A percentile compares a stretch with the other conserved stretches of the same genome.
phyloP scores from a whole-genome alignment of 2,888 invertebrate species.

The Labia minor region DNA sequence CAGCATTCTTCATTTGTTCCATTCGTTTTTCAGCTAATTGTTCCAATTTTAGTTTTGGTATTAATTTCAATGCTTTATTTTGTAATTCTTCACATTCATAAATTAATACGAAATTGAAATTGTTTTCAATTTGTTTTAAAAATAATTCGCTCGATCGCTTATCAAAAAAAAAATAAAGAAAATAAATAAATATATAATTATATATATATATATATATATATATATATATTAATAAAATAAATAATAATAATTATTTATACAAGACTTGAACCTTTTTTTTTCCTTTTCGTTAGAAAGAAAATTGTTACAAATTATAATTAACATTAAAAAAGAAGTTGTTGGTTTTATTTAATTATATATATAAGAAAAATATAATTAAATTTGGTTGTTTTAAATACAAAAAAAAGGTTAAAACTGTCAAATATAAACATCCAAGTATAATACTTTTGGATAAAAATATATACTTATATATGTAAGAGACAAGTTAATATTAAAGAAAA shows the following conservation, averaged over 20 bases:
- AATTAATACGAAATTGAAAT: constrained; percentile 49
- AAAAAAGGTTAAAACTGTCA: too few relatives aligned
- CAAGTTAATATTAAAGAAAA: too few relatives aligned
- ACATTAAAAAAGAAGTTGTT: too few relatives aligned
- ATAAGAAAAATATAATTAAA: too few relatives aligned
- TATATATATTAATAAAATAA: not conserved
- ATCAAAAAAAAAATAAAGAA: not conserved
- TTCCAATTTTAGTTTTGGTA: constrained; percentile 57
- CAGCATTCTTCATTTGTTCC: constrained; percentile 47
- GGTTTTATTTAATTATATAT: too few relatives aligned
- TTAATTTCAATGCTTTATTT: constrained; percentile 49
- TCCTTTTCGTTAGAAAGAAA: too few relatives aligned
- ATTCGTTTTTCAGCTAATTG: constrained; percentile 51
- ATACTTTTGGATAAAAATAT: too few relatives aligned
- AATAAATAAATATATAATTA: not conserved
- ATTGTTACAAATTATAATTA: too few relatives aligned
- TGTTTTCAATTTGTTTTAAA: constrained; percentile 35
- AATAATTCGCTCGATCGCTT: constrained; percentile 30
- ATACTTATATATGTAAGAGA: too few relatives aligned
- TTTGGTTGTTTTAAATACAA: too few relatives aligned
- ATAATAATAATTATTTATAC: not conserved
- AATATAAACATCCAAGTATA: too few relatives aligned
- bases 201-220: not conserved
- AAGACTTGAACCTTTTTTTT: not conserved
- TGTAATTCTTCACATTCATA: constrained; percentile 61